A percentile compares a stretch with the other conserved stretches of the same genome.
Conservation (phyloP, 2,113 vertebrate genomes). For the Apodemus speciosus region DNA sequence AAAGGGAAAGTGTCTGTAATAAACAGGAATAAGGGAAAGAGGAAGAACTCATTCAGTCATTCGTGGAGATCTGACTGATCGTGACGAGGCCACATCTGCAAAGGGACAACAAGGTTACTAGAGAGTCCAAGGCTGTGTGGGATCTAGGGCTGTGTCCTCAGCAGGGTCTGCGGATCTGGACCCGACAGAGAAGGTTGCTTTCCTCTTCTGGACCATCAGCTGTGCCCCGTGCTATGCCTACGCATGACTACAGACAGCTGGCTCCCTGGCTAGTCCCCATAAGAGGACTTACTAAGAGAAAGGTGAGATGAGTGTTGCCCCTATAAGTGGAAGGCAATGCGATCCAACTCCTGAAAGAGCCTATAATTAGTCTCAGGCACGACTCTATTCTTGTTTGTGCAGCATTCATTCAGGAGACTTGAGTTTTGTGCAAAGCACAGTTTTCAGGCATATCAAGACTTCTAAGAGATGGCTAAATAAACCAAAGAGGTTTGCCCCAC, state of each 20-base stretch:
- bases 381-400: background rate
- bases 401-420: background rate
- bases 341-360: background rate
- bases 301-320: background rate
- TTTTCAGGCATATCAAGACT: background rate
- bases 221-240: background rate
- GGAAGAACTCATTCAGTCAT: background rate
- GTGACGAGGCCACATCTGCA: background rate
- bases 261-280: background rate
- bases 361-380: background rate
- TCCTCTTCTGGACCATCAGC: background rate
- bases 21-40: conserved; percentile 54
- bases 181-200: background rate
- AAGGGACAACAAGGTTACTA: rapidly evolving
- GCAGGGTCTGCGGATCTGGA: background rate
- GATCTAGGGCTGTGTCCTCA: too few species aligned
- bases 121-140: background rate
- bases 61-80: background rate
- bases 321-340: background rate
- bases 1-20: background rate
- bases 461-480: background rate
- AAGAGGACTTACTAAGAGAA: conserved; percentile 18
- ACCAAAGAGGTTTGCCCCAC: background rate
- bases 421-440: background rate
- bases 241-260: conserved; percentile 22